Evolutionary conservation across 1,140 invertebrate genomes (phyloP), one percentile per base, ranked within the genome.

Genomic region (Caenorhabditis elegans): DNA sequence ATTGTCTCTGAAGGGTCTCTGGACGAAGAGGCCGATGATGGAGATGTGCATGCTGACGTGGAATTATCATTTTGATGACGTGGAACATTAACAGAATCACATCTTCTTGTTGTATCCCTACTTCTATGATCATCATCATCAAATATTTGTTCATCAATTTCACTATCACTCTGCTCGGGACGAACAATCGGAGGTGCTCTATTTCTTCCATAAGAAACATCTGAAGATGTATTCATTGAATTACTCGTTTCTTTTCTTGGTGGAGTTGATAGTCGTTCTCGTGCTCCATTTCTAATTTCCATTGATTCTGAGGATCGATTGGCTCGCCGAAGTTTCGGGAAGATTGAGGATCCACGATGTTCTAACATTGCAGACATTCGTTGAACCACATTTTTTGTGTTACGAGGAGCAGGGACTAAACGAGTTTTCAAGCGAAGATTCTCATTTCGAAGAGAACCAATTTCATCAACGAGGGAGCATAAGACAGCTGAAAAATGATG

Each of bases 381-480:
- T 36, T 79, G 51, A 19, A 83, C 82, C 13, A 83, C 76, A 24
- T 78, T 83, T 36, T 79, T 79, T 17, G 78, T 34, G 17, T 43
- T 60, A 2, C 78, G 31, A 26, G 78, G 78, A 28, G 78, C 31
- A 13, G 78, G 80, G 1, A 75, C 70, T 15, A 84, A 31, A 19
- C 83, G 76, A 17, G 77, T 79, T 47, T 84, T 84, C 46, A 84
- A 48, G 36, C 51, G 55, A 26, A 55, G 53, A 28, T 84, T 84
- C 46, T 84, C 80, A 28, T 80, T 85, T 78, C 83, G 83, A 13
- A 84, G 78, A 10, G 77, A 49, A 10, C 83, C 83, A 13, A 84
- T 84, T 55, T 84, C 83, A 34, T 78, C 81, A 4, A 84, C 83
- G 13, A 84, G 77, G 11, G 51, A 75, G 60, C 80, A 84, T 11